Conservation (phyloP, 1,140 invertebrate species). For the roundworm (Caenorhabditis elegans) region DNA sequence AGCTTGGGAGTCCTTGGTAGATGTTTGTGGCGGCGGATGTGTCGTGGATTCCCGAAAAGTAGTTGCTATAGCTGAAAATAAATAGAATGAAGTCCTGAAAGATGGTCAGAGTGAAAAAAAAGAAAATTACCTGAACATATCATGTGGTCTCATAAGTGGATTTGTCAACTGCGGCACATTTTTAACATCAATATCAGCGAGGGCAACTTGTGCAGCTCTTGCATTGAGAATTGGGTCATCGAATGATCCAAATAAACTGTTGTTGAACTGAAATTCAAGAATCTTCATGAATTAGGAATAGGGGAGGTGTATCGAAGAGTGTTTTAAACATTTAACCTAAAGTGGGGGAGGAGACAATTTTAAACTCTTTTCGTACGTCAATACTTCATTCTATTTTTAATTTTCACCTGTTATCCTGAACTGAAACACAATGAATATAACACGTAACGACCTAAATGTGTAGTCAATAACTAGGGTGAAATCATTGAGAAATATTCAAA, state of each 20-base stretch:
- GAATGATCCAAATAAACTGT: slow-evolving; percentile 57
- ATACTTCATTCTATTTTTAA: slow-evolving; percentile 6
- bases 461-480: too few relatives aligned
- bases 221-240: slow-evolving; percentile 59
- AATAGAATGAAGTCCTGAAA: background rate
- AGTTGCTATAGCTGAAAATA: slow-evolving; percentile 42
- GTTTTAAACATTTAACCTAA: background rate
- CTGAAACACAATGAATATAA: slow-evolving; percentile 6
- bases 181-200: slow-evolving; percentile 62
- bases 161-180: slow-evolving; percentile 56
- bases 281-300: background rate
- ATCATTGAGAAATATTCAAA: too few relatives aligned
- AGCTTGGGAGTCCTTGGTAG: slow-evolving; percentile 38
- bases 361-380: background rate
- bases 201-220: slow-evolving; percentile 55
- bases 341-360: background rate
- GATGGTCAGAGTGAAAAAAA: background rate
- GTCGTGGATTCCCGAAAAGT: slow-evolving; percentile 10
- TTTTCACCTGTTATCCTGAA: background rate
- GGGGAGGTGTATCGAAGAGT: too few relatives aligned
- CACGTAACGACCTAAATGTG: too few relatives aligned
- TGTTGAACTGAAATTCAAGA: slow-evolving; percentile 50
- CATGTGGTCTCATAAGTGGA: slow-evolving; percentile 55
- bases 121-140: slow-evolving; percentile 58
- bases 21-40: slow-evolving; percentile 30